Conservation (phyloP, 2,113 vertebrate species). For the Thalassoma bifasciatum region DNA sequence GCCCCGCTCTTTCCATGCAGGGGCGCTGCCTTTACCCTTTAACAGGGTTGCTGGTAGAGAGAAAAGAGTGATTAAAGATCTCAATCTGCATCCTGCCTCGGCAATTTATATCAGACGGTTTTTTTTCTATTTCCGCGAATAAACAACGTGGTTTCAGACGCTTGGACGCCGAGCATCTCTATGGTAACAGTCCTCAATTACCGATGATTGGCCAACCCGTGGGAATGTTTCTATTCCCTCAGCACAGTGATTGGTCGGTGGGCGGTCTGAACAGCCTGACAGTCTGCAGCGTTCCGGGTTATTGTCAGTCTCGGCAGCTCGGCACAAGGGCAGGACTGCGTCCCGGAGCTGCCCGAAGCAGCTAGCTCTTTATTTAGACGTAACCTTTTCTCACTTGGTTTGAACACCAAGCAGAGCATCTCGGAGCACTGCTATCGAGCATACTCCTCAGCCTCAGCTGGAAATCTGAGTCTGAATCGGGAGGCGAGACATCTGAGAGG, state of each 20-base stretch:
- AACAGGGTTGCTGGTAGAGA: constrained; percentile 29
- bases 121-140: constrained; percentile 65
- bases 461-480: constrained; percentile 57
- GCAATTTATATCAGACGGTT: constrained; percentile 48
- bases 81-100: constrained; percentile 53
- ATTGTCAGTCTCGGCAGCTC: constrained; percentile 86
- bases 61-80: constrained; percentile 59
- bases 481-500: constrained; percentile 64
- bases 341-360: constrained; percentile 75
- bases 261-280: constrained; percentile 81
- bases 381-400: constrained; percentile 36
- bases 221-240: constrained; percentile 81
- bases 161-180: constrained; percentile 85
- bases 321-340: constrained; percentile 76
- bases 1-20: constrained; percentile 2
- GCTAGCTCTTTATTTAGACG: constrained; percentile 62
- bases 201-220: constrained; percentile 83
- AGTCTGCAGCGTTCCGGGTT: constrained; percentile 85
- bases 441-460: constrained; percentile 37
- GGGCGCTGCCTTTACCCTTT: constrained; percentile 38
- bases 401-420: constrained; percentile 49
- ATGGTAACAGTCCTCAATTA: constrained; percentile 84
- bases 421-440: constrained; percentile 34
- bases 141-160: constrained; percentile 81
- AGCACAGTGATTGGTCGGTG: constrained; percentile 82